phyloP scores from a whole-genome alignment of 2,888 invertebrate genomes.

The Odontothrips loti region DNA sequence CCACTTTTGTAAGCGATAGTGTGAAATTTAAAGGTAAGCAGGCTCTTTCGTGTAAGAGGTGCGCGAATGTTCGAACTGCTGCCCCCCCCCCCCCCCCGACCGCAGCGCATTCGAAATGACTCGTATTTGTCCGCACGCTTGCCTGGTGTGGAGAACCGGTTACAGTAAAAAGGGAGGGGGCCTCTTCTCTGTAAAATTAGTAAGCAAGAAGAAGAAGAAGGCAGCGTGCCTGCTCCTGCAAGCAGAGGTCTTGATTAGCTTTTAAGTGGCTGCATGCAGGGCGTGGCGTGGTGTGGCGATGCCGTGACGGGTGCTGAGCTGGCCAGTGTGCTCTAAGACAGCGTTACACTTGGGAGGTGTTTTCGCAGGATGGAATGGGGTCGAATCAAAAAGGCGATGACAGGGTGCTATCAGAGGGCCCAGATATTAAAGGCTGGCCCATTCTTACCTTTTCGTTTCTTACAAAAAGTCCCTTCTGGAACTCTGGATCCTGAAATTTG shows the following conservation, averaged over 20 bases:
- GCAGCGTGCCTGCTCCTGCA: background rate
- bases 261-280: conserved; percentile 27
- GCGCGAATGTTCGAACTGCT: background rate
- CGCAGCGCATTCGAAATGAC: conserved; percentile 3
- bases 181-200: conserved; percentile 25
- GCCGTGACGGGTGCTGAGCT: background rate
- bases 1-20: no score
- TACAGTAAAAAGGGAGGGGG: background rate
- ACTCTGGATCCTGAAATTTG: no score
- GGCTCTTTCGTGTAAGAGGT: no score
- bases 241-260: conserved; percentile 23
- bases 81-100: background rate
- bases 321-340: no score
- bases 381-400: background rate
- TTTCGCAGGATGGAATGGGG: background rate
- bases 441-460: no score
- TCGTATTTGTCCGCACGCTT: conserved; percentile 14
- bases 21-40: no score
- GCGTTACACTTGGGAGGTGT: background rate
- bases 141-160: background rate
- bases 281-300: conserved; percentile 22
- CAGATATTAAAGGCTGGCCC: no score
- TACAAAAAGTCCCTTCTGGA: no score
- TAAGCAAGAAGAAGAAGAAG: background rate
- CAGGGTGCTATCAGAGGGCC: background rate